Evolutionary conservation across 2,113 vertebrate genomes (phyloP), one percentile per base, ranked within the genome.

Genomic region (Vombatus ursinus): DNA sequence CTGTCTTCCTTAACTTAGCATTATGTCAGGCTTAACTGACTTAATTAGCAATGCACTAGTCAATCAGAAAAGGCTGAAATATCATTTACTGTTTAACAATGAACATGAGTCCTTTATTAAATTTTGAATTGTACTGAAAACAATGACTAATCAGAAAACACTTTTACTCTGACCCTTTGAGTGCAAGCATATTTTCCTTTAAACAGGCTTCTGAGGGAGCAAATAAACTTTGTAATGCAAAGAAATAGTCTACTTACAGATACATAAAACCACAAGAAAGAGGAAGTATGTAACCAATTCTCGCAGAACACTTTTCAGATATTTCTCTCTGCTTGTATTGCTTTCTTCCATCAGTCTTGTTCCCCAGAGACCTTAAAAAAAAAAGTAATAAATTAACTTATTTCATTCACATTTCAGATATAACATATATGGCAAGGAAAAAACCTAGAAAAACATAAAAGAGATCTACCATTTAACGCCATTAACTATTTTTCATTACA

Each of bases 301-400:
- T 95, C 99, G 98, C 50, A 99, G 96, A 52, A 99, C 98, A 2
- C 99, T 99, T 97, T 98, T 99, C 95, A 99, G 98, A 92, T 99
- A 99, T 47, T 98, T 98, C 97, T 99, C 99, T 97, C 99, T 98
- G 97, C 98, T 99, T 96, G 98, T 99, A 98, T 98, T 99, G 95
- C 97, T 99, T 97, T 99, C 99, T 96, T 99, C 99, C 99, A 99
- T 99, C 93, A 99, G 98, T 91, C 99, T 99, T 53, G 99, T 99
- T n/a, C 99, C 99, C 99, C 99, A 99, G 93, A 99, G 97, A 98
- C 99, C 99, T 99, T 97, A 50, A 97, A 98, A 49, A 77, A n/a
- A 77, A 77, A n/a, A 19, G 5, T 44, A 84, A n/a, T 44, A 68
- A 37, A 19, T 77, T 44, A 84, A 84, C 10, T 44, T 44, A 23